Conservation (phyloP, 2,113 vertebrate genomes). For the Lophotis ruficrista region DNA sequence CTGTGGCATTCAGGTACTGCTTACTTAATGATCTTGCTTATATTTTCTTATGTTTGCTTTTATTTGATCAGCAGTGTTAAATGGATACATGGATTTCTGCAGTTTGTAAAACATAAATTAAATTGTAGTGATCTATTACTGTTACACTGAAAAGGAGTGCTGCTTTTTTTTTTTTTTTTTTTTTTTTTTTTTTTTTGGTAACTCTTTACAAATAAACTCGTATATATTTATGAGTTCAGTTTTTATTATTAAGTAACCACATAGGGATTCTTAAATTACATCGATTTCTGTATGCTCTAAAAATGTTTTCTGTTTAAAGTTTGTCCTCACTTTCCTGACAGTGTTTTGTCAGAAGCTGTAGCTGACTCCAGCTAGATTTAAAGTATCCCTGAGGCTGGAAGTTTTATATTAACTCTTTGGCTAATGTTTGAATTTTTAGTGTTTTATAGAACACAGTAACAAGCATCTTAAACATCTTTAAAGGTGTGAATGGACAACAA, state of each 20-base stretch:
- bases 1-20: slow-evolving; percentile 90
- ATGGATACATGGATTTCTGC: background rate
- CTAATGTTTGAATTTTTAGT: background rate
- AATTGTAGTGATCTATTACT: background rate
- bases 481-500: background rate
- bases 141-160: background rate
- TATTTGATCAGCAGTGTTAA: background rate
- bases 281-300: background rate
- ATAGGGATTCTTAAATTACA: background rate
- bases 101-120: background rate
- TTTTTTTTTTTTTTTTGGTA: background rate
- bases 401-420: background rate
- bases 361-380: background rate
- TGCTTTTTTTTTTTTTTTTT: background rate
- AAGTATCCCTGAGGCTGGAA: background rate
- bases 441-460: background rate
- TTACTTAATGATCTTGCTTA: background rate
- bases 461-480: background rate
- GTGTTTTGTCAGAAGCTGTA: background rate
- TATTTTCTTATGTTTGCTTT: background rate
- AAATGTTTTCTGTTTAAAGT: background rate
- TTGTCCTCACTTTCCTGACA: background rate
- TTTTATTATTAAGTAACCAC: background rate
- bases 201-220: background rate
- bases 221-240: background rate